Evolutionary conservation across 2,113 vertebrate species (phyloP).

Genomic region (Pseudorectes ferrugineus): DNA sequence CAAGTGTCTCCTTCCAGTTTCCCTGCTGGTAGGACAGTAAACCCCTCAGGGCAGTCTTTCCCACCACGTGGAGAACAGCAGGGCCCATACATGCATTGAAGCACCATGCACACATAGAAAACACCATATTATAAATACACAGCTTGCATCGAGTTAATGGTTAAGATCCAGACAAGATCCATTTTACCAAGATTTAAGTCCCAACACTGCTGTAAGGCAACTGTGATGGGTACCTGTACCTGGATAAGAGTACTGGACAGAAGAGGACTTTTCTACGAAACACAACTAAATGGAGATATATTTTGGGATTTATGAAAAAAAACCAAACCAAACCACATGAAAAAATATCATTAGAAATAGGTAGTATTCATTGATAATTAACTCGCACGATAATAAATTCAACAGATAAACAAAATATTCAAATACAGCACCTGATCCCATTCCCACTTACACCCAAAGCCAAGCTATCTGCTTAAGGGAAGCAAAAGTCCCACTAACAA

Average conservation of each 20-base stretch:
- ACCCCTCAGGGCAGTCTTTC: background rate
- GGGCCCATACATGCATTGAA: rapidly evolving
- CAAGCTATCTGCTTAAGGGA: background rate
- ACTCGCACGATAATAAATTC: background rate
- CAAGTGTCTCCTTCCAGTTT: background rate
- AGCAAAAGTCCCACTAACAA: background rate
- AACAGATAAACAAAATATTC: background rate
- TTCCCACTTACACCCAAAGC: background rate
- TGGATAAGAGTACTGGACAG: background rate
- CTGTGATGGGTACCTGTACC: background rate
- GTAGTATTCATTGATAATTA: background rate
- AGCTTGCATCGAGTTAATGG: background rate
- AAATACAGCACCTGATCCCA: background rate
- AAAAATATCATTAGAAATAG: background rate
- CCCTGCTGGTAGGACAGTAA: background rate
- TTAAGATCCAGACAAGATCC: background rate
- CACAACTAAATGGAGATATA: background rate
- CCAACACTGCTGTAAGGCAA: background rate
- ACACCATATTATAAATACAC: background rate
- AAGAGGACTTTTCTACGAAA: background rate
- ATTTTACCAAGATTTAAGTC: background rate
- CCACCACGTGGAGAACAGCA: background rate
- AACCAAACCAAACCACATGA: background rate
- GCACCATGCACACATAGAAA: background rate
- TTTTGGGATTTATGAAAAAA: background rate